These are phyloP conservation scores for Diaphora mendica DNA, from an alignment of 2,888 invertebrate species.

Conservation along the genomic window DNA sequence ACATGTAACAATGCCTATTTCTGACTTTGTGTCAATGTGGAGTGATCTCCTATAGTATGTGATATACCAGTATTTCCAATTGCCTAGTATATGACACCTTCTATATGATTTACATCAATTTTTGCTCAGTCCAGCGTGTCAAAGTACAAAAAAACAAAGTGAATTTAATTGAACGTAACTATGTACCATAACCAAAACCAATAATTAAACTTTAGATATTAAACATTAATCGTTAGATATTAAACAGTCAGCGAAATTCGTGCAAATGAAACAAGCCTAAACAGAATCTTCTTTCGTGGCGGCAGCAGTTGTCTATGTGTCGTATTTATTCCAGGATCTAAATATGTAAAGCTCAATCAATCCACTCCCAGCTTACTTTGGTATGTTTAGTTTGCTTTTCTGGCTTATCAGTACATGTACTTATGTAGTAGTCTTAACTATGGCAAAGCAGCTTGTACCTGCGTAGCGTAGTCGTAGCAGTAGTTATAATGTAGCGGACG, in stretches of 20 bases:
- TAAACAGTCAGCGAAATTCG: constrained; percentile 32
- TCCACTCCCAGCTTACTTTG: constrained; percentile 41
- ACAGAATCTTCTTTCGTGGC: constrained; percentile 13
- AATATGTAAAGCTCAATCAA: constrained; percentile 30
- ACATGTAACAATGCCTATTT: not conserved
- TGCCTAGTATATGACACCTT: not conserved
- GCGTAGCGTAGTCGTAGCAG: constrained; percentile 48
- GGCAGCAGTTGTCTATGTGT: constrained; percentile 22
- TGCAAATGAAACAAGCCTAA: constrained; percentile 9
- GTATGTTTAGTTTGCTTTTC: constrained; percentile 53
- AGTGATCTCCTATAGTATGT: not conserved
- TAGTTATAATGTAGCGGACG: constrained; percentile 64
- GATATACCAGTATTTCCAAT: not conserved
- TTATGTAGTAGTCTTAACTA: constrained; percentile 41
- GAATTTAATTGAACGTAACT: no score
- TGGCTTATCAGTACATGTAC: constrained; percentile 45
- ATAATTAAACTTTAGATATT: constrained; percentile 10
- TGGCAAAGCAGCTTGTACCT: constrained; percentile 19
- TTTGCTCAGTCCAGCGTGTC: not conserved
- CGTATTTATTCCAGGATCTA: constrained; percentile 23
- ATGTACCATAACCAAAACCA: not conserved
- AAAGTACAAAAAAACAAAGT: not conserved
- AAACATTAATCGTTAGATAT: constrained; percentile 15
- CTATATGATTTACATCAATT: not conserved
- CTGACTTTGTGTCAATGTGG: not conserved